Conservation (phyloP, 2,113 vertebrate genomes). For the Sus scrofa region DNA sequence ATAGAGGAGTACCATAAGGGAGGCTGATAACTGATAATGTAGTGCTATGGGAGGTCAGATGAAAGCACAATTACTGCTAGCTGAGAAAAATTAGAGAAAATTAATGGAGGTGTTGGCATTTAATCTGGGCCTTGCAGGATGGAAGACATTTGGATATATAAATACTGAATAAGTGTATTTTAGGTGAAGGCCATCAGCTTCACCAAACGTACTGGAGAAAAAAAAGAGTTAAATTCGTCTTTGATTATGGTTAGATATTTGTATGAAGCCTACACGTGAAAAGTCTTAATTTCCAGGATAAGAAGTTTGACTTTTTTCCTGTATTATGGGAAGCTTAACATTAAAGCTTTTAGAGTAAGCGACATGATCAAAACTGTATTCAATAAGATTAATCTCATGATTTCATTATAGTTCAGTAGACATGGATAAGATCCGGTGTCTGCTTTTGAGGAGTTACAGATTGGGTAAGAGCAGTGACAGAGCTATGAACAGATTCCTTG, state of each 20-base stretch:
- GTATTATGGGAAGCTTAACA: background rate
- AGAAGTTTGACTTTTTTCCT: background rate
- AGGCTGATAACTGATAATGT: background rate
- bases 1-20: background rate
- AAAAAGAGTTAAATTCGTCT: background rate
- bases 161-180: background rate
- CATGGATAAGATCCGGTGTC: background rate
- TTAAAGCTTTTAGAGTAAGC: background rate
- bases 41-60: background rate
- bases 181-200: background rate
- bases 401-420: background rate
- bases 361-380: background rate
- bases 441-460: background rate
- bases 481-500: background rate
- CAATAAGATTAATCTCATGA: background rate
- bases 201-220: background rate
- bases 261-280: background rate
- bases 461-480: background rate
- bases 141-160: background rate
- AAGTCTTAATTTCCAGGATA: background rate
- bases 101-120: background rate
- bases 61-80: conserved; percentile 21
- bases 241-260: background rate
- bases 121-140: background rate
- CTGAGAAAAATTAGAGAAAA: conserved; percentile 49